Conservation (phyloP, 1,140 invertebrate species). For the Schmidtea mediterranea region DNA sequence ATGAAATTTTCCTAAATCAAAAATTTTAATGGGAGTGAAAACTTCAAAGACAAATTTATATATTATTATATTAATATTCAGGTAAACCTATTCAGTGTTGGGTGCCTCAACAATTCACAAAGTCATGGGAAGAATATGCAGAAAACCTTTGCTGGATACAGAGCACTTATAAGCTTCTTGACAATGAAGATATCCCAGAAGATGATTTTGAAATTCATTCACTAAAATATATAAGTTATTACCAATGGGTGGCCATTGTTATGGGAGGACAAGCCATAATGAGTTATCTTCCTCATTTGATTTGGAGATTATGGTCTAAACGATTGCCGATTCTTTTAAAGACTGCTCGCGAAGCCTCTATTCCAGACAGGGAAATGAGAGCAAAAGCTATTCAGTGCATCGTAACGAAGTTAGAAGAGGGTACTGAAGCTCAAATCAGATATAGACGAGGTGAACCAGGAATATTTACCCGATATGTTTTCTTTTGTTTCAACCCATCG, state of each 20-base stretch:
- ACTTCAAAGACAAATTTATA: too few species aligned
- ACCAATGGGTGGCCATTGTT: constrained; percentile 7
- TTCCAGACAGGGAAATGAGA: constrained; percentile 2
- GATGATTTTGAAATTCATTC: background rate
- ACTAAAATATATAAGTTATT: constrained; percentile 4
- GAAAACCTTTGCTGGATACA: constrained; percentile 8
- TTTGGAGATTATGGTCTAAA: constrained; percentile 4
- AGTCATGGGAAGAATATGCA: constrained; percentile 10
- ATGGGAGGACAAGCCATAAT: constrained; percentile 5
- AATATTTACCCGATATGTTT: background rate
- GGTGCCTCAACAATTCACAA: constrained; percentile 11
- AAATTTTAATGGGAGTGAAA: too few species aligned
- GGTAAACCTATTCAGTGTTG: constrained; percentile 12
- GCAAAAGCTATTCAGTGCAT: constrained; percentile 5
- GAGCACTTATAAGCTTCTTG: constrained; percentile 4
- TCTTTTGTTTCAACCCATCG: background rate
- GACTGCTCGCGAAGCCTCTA: background rate
- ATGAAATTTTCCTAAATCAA: too few species aligned
- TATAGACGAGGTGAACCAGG: background rate
- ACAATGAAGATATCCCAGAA: constrained; percentile 1
- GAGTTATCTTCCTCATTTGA: constrained; percentile 1
- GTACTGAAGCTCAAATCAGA: background rate
- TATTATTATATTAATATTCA: background rate
- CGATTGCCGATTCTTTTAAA: constrained; percentile 4
- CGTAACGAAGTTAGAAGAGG: constrained; percentile 1